Evolutionary conservation across 2,113 vertebrate species (phyloP).

Genomic region (Cottus gobio): DNA sequence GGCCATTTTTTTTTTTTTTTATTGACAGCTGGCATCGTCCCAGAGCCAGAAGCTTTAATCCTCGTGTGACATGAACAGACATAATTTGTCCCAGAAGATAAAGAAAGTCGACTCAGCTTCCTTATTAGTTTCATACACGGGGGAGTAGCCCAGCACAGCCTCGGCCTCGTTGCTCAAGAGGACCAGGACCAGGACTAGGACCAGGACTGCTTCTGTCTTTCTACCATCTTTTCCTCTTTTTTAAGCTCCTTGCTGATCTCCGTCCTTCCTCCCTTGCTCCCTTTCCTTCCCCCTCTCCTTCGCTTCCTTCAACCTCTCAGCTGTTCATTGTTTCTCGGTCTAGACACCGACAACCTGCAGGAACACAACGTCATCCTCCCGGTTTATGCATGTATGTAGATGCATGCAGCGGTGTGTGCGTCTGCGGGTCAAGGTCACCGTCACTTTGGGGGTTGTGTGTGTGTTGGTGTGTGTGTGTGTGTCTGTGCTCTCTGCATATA

Average conservation of each 20-base stretch:
- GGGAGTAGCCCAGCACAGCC: background rate
- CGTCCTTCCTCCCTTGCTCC: background rate
- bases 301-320: slow-evolving; percentile 37
- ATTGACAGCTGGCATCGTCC: slow-evolving; percentile 42
- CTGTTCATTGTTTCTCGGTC: slow-evolving; percentile 66
- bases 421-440: slow-evolving; percentile 56
- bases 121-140: background rate
- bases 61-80: slow-evolving; percentile 12
- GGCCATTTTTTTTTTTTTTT: slow-evolving; percentile 33
- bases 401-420: slow-evolving; percentile 44
- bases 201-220: background rate
- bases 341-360: slow-evolving; percentile 47
- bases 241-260: background rate
- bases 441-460: slow-evolving; percentile 25
- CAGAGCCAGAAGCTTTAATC: slow-evolving; percentile 44
- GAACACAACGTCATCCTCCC: slow-evolving; percentile 8
- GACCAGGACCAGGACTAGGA: too few relatives aligned
- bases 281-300: background rate
- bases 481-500: slow-evolving; percentile 48
- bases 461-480: slow-evolving; percentile 26
- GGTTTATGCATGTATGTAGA: slow-evolving; percentile 72
- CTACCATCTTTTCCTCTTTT: background rate
- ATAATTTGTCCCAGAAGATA: slow-evolving; percentile 42
- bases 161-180: background rate
- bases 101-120: slow-evolving; percentile 22